Percentiles rank a stretch among this genome's conserved stretches.
Evolutionary conservation across 2,797 vertebrate genomes (phyloP).

Genomic region (Nyctibius grandis): DNA sequence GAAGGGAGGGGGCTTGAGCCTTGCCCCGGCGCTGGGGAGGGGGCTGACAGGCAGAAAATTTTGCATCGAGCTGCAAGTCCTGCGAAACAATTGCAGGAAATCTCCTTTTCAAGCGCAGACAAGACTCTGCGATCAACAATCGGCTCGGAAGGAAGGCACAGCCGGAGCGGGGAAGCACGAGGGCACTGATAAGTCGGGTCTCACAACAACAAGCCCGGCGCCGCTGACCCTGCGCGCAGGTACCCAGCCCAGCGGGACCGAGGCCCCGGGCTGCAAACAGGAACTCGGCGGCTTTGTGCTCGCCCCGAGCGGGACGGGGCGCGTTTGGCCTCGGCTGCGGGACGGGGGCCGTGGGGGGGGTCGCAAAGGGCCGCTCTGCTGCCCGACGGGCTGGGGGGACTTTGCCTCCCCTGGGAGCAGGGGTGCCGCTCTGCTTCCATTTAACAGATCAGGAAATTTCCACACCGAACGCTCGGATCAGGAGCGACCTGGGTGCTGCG

Average conservation of each 20-base stretch:
- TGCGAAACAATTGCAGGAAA: slow-evolving; percentile 75
- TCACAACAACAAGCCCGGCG: background rate
- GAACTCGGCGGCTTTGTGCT: background rate
- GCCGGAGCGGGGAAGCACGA: slow-evolving; percentile 21
- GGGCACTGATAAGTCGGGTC: slow-evolving; percentile 42
- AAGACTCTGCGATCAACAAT: slow-evolving; percentile 62
- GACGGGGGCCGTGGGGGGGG: rapidly evolving
- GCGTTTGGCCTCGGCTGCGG: rapidly evolving
- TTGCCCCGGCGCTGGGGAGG: background rate
- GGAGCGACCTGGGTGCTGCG: background rate
- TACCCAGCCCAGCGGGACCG: background rate
- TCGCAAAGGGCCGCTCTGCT: background rate
- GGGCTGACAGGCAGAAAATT: slow-evolving; percentile 14
- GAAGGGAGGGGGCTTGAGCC: slow-evolving; percentile 5
- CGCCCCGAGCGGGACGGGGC: rapidly evolving
- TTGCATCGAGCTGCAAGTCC: background rate
- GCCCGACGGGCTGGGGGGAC: background rate
- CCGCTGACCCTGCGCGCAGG: background rate
- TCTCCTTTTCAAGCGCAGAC: slow-evolving; percentile 9
- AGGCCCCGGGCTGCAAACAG: background rate
- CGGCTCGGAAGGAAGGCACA: slow-evolving; percentile 72
- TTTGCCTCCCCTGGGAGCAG: background rate
- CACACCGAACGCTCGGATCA: rapidly evolving
- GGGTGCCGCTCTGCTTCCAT: background rate
- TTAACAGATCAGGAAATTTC: background rate